These are phyloP conservation scores for Epizoanthus stellaris DNA, from an alignment of 92 coral and sea anemone species.

Conservation along the genomic window DNA sequence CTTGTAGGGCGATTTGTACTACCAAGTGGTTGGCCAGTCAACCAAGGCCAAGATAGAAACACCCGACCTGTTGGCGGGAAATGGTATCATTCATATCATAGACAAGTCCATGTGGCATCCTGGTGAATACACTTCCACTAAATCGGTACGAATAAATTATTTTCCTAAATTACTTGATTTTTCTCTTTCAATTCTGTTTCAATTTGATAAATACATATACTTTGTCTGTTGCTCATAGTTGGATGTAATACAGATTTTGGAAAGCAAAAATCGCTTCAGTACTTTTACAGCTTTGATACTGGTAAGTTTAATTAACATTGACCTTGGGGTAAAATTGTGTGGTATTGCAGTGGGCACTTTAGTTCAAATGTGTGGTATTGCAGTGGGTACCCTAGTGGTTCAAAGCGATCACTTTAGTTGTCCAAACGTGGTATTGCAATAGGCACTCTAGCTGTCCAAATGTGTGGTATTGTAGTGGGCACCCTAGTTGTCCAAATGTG, in stretches of 20 bases:
- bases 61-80: conserved; percentile 78
- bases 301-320: conserved; percentile 15
- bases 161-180: not conserved
- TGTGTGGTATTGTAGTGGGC: too few relatives aligned
- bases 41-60: conserved; percentile 72
- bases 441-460: too few relatives aligned
- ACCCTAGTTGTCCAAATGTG: too few relatives aligned
- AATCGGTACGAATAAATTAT: conserved; percentile 52
- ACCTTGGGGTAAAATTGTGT: not conserved
- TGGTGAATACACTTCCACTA: conserved; percentile 54
- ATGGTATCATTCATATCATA: conserved; percentile 89
- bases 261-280: conserved; percentile 1
- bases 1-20: conserved; percentile 57
- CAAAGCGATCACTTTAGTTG: too few relatives aligned
- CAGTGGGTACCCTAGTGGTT: not conserved
- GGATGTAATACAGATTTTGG: conserved; percentile 12
- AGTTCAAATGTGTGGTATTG: conserved; percentile 37
- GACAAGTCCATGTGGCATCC: conserved; percentile 76
- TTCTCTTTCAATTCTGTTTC: not conserved
- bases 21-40: conserved; percentile 62
- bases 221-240: not conserved
- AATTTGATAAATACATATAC: too few relatives aligned
- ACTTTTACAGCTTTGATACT: conserved; percentile 10
- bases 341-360: not conserved
- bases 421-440: too few relatives aligned